phyloP scores from a whole-genome alignment of 2,888 invertebrate species.

The Zonitis immaculata region DNA sequence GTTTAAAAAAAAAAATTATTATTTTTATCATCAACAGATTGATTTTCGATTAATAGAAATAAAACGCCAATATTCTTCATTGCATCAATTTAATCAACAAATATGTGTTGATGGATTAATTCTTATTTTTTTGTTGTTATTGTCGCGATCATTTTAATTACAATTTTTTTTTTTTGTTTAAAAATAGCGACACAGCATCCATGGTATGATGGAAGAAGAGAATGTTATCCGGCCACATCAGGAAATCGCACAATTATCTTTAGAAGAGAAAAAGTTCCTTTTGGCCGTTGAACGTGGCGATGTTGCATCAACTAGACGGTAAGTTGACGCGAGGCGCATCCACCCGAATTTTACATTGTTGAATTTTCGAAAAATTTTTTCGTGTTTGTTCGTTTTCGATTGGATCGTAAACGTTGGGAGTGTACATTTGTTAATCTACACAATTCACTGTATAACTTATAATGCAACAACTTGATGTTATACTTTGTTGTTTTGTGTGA shows the following conservation, averaged over 20 bases:
- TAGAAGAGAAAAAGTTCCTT: constrained; percentile 92
- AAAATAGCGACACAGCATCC: constrained; percentile 76
- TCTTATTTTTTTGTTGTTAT: not conserved
- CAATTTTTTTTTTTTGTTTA: not conserved
- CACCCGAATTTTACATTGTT: too few relatives aligned
- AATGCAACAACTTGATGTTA: too few relatives aligned
- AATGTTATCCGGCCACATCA: constrained; percentile 86
- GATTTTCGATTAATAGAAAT: too few relatives aligned
- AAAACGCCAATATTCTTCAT: not conserved
- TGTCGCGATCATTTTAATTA: not conserved
- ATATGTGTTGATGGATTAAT: not conserved
- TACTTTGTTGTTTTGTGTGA: too few relatives aligned
- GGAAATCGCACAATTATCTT: constrained; percentile 74
- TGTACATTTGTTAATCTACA: too few relatives aligned
- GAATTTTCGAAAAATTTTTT: too few relatives aligned
- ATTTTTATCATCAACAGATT: too few relatives aligned
- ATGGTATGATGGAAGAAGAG: constrained; percentile 89
- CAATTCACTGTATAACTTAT: too few relatives aligned
- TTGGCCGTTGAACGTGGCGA: constrained; percentile 95
- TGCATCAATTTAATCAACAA: not conserved
- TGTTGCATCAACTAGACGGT: constrained; percentile 86
- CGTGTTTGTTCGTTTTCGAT: too few relatives aligned
- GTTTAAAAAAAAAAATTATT: too few relatives aligned
- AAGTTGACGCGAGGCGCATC: constrained; percentile 29
- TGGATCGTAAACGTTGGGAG: too few relatives aligned